Base-by-base conservation (phyloP, 2,888 invertebrate species). In the Globia sparganii region DNA sequence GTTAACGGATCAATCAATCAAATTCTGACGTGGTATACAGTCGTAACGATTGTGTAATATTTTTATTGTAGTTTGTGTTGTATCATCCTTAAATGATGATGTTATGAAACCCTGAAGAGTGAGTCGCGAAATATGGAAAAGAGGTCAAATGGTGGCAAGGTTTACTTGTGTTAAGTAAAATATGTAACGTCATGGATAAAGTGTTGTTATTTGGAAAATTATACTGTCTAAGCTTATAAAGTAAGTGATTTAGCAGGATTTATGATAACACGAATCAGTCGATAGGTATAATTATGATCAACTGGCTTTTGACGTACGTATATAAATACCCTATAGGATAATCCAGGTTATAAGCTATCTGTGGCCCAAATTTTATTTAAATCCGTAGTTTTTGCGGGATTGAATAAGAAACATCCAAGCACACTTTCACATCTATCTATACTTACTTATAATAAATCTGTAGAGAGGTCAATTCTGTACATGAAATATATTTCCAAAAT, bases 1-100 rank as follows among this genome's bases (percentile, higher is more conserved):
- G 70, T 75, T 66, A 72, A 75, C 77, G 73, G 84, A 85, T 84
- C 89, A 81, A 90, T 90, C 90, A 88, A 90, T 90, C 89, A 89
- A 85, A 84, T 61, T 77, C 79, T 83, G 84, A 85, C 83, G 80
- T 68, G 46, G 34, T 80, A 78, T 83, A 89, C 77, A 49, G 83
- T 11, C 67, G 43, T 37, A 61, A 58, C n/a, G 80, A 65, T 70
- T 68, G 74, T 77, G 69, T 69, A 78, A 83, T 83, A 68, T 75
- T 67, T 73, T 67, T 31, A 77, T 80, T 83, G 64, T 83, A 76
- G 68, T 75, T 88, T 84, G 2, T 82, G 72, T 78, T 62, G 84
- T 82, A 73, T 84, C 80, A 78, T 82, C 68, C 46, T 72, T 70
- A 87, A 84, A 78, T 75, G 66, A 80, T 83, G 68, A 77, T 81